Conservation (phyloP, 1,140 invertebrate species). For the Belonocnema kinseyi region DNA sequence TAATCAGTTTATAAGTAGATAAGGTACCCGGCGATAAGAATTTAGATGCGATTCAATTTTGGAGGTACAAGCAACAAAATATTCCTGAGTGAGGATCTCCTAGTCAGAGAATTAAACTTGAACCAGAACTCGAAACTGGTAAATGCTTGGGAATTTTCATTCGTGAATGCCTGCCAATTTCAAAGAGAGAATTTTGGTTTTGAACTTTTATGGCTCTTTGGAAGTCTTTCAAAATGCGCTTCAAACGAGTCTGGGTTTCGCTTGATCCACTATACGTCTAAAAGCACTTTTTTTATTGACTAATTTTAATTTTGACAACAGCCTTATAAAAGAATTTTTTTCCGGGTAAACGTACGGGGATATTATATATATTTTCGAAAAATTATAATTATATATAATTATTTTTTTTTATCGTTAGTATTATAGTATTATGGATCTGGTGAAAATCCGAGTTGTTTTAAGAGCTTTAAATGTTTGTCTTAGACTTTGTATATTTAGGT, state of each 20-base stretch:
- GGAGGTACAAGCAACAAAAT: conserved; percentile 6
- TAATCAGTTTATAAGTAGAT: conserved; percentile 60
- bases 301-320: too few species aligned
- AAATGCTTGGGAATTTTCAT: conserved; percentile 35
- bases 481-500: neutral
- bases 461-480: too few species aligned
- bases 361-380: too few species aligned
- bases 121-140: conserved; percentile 33
- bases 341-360: too few species aligned
- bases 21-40: conserved; percentile 41
- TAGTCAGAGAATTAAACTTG: conserved; percentile 63
- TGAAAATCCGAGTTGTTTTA: too few species aligned
- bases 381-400: too few species aligned
- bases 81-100: conserved; percentile 57
- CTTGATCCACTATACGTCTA: too few species aligned
- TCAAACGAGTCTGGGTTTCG: too few species aligned
- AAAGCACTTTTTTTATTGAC: too few species aligned
- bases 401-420: too few species aligned
- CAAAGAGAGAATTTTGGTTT: neutral
- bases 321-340: too few species aligned
- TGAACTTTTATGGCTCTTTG: neutral
- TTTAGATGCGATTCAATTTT: conserved; percentile 12
- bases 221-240: neutral
- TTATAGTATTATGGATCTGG: too few species aligned
- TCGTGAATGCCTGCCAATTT: neutral